Conservation (phyloP, 2,797 vertebrate species). For the Todus mexicanus region DNA sequence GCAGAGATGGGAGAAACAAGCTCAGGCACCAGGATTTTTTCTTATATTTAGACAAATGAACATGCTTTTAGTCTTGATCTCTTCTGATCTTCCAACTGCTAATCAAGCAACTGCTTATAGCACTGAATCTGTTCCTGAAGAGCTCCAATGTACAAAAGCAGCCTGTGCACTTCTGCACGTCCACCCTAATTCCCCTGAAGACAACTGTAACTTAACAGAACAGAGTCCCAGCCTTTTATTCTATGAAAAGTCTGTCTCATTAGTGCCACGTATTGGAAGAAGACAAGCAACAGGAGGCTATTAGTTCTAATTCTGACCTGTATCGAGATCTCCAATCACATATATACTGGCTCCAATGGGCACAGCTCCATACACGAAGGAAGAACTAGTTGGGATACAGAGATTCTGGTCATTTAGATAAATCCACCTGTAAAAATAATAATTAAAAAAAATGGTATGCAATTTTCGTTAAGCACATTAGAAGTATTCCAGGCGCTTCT, state of each 20-base stretch:
- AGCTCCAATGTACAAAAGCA: not conserved
- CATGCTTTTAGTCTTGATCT: not conserved
- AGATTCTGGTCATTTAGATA: constrained; percentile 93
- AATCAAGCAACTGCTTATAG: not conserved
- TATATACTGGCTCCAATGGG: constrained; percentile 95
- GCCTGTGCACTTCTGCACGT: not conserved
- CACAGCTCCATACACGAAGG: constrained; percentile 95
- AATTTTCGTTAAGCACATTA: constrained; percentile 53
- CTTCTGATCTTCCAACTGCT: not conserved
- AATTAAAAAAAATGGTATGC: not conserved
- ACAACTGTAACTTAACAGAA: not conserved
- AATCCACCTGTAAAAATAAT: constrained; percentile 86
- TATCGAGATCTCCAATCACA: constrained; percentile 97
- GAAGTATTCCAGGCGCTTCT: not conserved
- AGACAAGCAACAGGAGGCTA: not conserved
- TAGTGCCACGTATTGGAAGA: not conserved
- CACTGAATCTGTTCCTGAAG: not conserved
- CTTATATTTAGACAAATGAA: not conserved
- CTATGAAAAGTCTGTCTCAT: not conserved
- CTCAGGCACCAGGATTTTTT: not conserved
- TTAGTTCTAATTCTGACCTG: constrained; percentile 79
- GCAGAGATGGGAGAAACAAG: not conserved
- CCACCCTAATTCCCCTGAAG: not conserved
- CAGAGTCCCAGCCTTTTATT: not conserved
- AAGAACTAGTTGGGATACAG: constrained; percentile 93